phyloP scores from a whole-genome alignment of 2,888 invertebrate species.

The Drosophila testacea region DNA sequence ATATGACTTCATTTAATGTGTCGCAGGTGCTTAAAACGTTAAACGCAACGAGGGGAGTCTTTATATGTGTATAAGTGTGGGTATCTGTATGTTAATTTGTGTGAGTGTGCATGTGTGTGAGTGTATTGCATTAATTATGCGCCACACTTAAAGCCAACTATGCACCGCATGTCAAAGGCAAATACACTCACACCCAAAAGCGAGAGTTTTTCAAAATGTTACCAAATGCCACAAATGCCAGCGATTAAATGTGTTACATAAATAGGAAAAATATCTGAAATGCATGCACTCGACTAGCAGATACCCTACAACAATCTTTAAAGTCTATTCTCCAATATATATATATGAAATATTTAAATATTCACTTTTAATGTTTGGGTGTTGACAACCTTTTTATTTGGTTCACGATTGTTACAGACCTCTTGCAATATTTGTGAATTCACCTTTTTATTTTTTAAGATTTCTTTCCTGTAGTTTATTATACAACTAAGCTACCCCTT shows the following conservation, averaged over 20 bases:
- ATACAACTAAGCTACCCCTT: constrained; percentile 7
- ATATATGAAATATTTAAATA: too few species aligned
- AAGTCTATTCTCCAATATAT: too few species aligned
- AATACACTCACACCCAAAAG: constrained; percentile 11
- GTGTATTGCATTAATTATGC: constrained; percentile 68
- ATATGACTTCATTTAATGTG: constrained; percentile 66
- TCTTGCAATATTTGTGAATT: too few species aligned
- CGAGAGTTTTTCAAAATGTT: constrained; percentile 26
- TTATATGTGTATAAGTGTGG: constrained; percentile 1
- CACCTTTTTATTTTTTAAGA: too few species aligned
- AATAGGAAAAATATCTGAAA: constrained; percentile 1
- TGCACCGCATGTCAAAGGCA: constrained; percentile 41
- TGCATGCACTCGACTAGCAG: background rate
- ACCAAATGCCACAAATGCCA: constrained; percentile 56
- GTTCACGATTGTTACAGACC: too few species aligned
- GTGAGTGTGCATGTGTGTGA: constrained; percentile 24
- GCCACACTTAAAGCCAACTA: constrained; percentile 53
- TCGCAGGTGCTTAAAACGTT: constrained; percentile 66
- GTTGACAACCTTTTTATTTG: too few species aligned
- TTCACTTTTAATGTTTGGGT: background rate
- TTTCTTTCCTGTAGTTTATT: background rate
- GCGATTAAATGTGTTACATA: constrained; percentile 67
- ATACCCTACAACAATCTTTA: background rate
- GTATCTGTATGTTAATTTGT: constrained; percentile 5
- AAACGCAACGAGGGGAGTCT: constrained; percentile 14